Conservation (phyloP, 2,113 vertebrate species). For the Dolichotis patagonum region DNA sequence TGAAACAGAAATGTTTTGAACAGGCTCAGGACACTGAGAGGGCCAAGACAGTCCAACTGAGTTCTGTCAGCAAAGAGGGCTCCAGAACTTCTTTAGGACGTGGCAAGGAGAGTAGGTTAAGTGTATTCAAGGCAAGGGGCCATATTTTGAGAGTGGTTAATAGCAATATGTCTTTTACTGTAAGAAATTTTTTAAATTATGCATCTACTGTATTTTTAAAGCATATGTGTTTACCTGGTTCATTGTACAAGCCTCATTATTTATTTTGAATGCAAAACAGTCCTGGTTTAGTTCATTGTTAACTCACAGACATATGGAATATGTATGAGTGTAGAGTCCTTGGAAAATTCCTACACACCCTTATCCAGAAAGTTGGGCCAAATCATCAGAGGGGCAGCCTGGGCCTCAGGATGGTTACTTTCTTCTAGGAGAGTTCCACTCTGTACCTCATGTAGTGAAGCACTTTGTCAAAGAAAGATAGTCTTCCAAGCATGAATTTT, state of each 20-base stretch:
- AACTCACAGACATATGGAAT: neutral
- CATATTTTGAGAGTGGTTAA: neutral
- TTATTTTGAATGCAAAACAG: neutral
- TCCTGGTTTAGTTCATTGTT: neutral
- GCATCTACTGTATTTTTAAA: neutral
- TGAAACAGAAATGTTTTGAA: neutral
- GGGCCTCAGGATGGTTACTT: neutral
- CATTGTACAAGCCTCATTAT: neutral
- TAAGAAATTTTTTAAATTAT: neutral
- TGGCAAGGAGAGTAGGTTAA: neutral
- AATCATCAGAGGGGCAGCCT: accelerated
- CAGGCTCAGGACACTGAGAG: neutral
- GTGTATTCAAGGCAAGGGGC: neutral
- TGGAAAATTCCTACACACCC: neutral
- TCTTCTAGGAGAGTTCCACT: neutral
- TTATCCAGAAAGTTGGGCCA: accelerated
- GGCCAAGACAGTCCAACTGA: neutral
- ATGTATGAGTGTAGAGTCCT: neutral
- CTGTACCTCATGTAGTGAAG: neutral
- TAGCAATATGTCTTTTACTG: neutral
- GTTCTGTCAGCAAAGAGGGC: neutral
- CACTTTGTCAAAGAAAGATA: neutral
- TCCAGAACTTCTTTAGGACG: neutral
- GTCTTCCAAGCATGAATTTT: neutral
- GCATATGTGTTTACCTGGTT: neutral